Evolutionary conservation across 2,113 vertebrate species (phyloP).

Genomic region (Naja naja): DNA sequence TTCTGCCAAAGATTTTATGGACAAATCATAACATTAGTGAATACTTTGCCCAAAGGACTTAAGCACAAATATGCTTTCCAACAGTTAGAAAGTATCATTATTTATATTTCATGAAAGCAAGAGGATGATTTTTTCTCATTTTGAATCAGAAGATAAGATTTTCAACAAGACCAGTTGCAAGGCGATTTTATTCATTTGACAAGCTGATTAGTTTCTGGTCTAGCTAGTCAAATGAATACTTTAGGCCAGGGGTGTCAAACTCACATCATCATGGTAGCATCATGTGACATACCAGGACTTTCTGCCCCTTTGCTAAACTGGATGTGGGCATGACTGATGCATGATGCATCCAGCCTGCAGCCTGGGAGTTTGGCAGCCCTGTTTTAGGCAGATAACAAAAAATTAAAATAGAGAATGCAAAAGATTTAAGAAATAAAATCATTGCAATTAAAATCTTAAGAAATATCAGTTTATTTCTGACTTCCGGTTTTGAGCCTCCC

Average conservation of each 20-base stretch:
- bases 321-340: too few species aligned
- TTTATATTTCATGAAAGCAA: not conserved
- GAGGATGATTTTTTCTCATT: not conserved
- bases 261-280: fast-evolving
- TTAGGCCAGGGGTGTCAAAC: too few species aligned
- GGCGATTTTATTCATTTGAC: not conserved
- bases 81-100: slow-evolving; percentile 1
- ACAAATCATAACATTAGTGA: not conserved
- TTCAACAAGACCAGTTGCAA: slow-evolving; percentile 21
- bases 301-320: too few species aligned
- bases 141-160: not conserved
- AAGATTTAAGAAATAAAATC: not conserved
- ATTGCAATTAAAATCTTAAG: not conserved
- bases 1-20: not conserved
- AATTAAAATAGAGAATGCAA: not conserved
- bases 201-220: not conserved
- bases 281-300: too few species aligned
- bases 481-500: too few species aligned
- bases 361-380: too few species aligned
- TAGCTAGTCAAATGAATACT: not conserved
- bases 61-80: not conserved
- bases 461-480: not conserved
- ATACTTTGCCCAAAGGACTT: slow-evolving; percentile 15
- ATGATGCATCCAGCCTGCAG: too few species aligned
- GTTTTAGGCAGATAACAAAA: not conserved